Conservation (phyloP, 64 coral and sea anemone genomes). For the Cladopsammia gracilis region DNA sequence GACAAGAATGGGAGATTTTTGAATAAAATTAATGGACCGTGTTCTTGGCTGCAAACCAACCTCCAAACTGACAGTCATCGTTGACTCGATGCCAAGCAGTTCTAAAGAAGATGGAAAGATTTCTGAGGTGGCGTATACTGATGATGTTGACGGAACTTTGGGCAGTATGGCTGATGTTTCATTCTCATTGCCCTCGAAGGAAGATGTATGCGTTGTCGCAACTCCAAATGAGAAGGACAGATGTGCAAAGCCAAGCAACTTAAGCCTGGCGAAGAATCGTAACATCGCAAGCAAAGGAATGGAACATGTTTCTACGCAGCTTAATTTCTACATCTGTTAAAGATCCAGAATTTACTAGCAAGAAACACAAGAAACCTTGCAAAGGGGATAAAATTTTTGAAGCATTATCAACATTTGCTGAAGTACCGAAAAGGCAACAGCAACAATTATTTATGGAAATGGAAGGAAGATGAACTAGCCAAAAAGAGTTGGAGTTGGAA, state of each 20-base stretch:
- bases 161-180: conserved; percentile 12
- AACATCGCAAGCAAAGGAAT: conserved; percentile 5
- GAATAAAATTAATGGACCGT: neutral
- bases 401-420: conserved; percentile 13
- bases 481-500: conserved; percentile 3
- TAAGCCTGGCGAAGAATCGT: neutral
- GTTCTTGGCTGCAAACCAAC: conserved; percentile 14
- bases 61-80: neutral
- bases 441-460: neutral
- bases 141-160: neutral
- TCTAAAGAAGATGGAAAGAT: neutral
- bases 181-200: neutral
- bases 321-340: neutral
- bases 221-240: neutral
- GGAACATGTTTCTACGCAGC: conserved; percentile 21
- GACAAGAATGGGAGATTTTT: conserved; percentile 22
- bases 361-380: conserved; percentile 33
- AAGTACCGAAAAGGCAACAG: neutral
- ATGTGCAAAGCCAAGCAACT: neutral
- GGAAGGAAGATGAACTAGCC: neutral
- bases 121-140: neutral
- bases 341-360: conserved; percentile 18
- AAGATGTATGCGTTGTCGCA: neutral
- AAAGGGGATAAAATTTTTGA: conserved; percentile 14
- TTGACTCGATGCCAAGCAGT: neutral